Percentiles rank a stretch among this genome's conserved stretches.
Conservation (phyloP, 2,113 vertebrate genomes). For the Psophia crepitans region DNA sequence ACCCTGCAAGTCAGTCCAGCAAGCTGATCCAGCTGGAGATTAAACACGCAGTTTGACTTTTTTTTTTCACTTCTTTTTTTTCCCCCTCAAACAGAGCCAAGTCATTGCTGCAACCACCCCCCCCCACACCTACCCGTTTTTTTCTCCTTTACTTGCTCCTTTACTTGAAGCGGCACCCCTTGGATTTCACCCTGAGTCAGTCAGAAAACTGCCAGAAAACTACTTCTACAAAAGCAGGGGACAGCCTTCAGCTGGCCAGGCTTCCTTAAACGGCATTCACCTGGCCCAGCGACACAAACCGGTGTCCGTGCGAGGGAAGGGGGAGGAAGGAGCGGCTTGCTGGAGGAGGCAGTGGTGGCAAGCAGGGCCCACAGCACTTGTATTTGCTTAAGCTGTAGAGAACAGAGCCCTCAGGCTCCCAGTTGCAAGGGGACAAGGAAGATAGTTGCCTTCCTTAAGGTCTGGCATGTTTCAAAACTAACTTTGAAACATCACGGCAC, state of each 20-base stretch:
- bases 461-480: not conserved
- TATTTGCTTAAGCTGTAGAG: not conserved
- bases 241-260: not conserved
- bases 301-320: not conserved
- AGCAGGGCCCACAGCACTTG: not conserved
- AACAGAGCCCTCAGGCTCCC: not conserved
- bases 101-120: not conserved
- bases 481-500: not conserved
- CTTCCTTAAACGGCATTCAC: not conserved
- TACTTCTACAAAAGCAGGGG: not conserved
- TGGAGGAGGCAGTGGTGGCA: not conserved
- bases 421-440: not conserved
- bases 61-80: not conserved
- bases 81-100: not conserved
- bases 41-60: not conserved
- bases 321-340: not conserved
- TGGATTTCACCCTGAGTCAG: not conserved
- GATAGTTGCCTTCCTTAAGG: not conserved
- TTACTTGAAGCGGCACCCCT: not conserved
- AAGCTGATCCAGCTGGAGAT: not conserved
- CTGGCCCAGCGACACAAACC: not conserved
- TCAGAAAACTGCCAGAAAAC: not conserved
- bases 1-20: not conserved
- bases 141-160: not conserved
- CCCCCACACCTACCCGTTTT: not conserved